These are phyloP conservation scores for Drosophila mayri DNA, from an alignment of 1,140 invertebrate species.

Conservation along the genomic window DNA sequence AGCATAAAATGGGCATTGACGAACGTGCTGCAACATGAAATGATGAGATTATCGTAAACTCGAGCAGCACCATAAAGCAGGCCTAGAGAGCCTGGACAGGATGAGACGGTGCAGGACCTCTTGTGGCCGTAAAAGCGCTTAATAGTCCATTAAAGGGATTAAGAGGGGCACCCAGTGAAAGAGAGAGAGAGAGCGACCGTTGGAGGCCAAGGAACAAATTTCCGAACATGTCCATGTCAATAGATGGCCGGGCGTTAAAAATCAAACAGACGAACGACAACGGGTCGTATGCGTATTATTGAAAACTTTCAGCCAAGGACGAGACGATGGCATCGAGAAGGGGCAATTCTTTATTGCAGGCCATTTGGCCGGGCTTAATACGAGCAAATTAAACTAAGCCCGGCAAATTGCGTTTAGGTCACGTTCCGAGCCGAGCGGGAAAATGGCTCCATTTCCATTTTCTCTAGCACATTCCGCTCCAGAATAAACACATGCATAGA, in stretches of 20 bases:
- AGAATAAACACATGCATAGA: conserved; percentile 73
- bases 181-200: background rate
- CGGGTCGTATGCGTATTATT: conserved; percentile 69
- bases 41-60: conserved; percentile 84
- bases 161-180: conserved; percentile 47
- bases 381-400: conserved; percentile 82
- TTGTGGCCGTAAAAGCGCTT: conserved; percentile 76
- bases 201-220: conserved; percentile 55
- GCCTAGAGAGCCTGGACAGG: conserved; percentile 28
- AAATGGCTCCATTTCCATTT: conserved; percentile 75
- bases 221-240: conserved; percentile 61
- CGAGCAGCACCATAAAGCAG: conserved; percentile 62
- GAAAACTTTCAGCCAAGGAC: conserved; percentile 48
- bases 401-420: conserved; percentile 75
- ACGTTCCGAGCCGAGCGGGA: conserved; percentile 63
- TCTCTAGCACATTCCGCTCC: conserved; percentile 46
- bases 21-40: conserved; percentile 83
- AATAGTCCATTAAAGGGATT: conserved; percentile 84
- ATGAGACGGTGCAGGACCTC: conserved; percentile 40
- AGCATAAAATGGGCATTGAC: conserved; percentile 72
- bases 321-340: conserved; percentile 13
- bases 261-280: conserved; percentile 47
- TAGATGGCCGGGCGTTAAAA: conserved; percentile 53
- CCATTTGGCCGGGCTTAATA: conserved; percentile 59
- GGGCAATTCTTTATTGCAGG: conserved; percentile 54